Conservation (phyloP, 2,888 invertebrate species). For the Orthonevra nobilis region DNA sequence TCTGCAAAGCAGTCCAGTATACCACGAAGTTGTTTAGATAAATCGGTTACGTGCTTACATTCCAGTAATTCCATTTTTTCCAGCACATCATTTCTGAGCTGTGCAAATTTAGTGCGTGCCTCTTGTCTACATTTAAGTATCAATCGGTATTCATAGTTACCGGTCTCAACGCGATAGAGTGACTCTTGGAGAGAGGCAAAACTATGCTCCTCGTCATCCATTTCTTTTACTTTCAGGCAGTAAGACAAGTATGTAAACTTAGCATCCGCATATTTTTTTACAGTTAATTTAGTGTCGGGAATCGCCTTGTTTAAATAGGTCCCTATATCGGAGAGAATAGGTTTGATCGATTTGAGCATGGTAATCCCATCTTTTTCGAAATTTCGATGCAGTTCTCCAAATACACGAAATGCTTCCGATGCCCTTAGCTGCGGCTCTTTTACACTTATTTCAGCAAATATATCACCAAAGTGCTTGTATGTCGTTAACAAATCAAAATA, state of each 20-base stretch:
- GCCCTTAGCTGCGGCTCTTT: conserved; percentile 97
- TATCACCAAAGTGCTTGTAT: conserved; percentile 95
- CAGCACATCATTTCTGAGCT: conserved; percentile 92
- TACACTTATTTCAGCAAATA: conserved; percentile 96
- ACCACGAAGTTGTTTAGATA: conserved; percentile 91
- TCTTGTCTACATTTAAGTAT: conserved; percentile 97
- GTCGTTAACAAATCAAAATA: conserved; percentile 95
- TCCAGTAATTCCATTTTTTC: conserved; percentile 98
- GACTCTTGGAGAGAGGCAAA: conserved; percentile 96
- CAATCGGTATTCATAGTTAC: conserved; percentile 99
- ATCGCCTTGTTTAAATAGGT: conserved; percentile 98
- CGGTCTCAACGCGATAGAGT: conserved; percentile 97
- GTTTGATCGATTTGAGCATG: conserved; percentile 94
- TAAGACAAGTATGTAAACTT: conserved; percentile 99
- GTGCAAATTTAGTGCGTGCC: conserved; percentile 91
- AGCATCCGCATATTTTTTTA: conserved; percentile 98
- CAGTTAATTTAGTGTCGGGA: conserved; percentile 98
- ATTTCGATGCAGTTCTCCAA: conserved; percentile 95
- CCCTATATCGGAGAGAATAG: conserved; percentile 95
- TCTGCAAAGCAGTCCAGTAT: conserved; percentile 92
- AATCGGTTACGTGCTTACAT: conserved; percentile 98
- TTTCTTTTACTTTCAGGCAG: conserved; percentile 99
- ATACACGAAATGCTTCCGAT: conserved; percentile 95
- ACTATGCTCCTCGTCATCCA: conserved; percentile 99
- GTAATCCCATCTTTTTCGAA: conserved; percentile 94